Conservation (phyloP, 2,797 vertebrate genomes). For the Argya squamiceps region DNA sequence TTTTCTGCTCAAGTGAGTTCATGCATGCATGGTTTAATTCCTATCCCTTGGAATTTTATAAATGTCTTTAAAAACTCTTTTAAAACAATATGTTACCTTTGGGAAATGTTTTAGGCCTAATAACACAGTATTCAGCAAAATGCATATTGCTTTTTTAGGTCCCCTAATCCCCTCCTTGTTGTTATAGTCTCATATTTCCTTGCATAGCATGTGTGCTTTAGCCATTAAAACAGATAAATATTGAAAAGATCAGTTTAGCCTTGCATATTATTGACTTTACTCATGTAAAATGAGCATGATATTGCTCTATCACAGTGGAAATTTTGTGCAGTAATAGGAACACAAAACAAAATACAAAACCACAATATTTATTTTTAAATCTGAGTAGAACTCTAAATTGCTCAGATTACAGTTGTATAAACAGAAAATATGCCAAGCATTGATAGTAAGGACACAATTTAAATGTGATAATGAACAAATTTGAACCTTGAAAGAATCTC, state of each 20-base stretch:
- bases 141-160: background rate
- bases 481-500: background rate
- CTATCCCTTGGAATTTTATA: background rate
- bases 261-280: slow-evolving; percentile 22
- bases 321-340: background rate
- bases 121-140: slow-evolving; percentile 1
- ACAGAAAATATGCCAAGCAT: background rate
- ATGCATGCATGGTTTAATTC: background rate
- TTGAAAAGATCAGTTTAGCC: slow-evolving; percentile 11
- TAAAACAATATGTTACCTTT: background rate
- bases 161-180: background rate
- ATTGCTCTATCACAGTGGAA: background rate
- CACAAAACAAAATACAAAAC: background rate
- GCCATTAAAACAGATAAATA: slow-evolving; percentile 15
- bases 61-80: background rate
- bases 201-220: background rate
- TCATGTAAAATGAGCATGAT: background rate
- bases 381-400: background rate
- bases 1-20: background rate
- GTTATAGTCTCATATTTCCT: background rate
- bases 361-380: background rate
- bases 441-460: background rate
- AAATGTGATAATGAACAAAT: background rate
- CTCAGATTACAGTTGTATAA: background rate
- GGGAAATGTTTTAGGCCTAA: background rate